Evolutionary conservation across 2,888 invertebrate genomes (phyloP).

Genomic region (Phymatocera aterrima): DNA sequence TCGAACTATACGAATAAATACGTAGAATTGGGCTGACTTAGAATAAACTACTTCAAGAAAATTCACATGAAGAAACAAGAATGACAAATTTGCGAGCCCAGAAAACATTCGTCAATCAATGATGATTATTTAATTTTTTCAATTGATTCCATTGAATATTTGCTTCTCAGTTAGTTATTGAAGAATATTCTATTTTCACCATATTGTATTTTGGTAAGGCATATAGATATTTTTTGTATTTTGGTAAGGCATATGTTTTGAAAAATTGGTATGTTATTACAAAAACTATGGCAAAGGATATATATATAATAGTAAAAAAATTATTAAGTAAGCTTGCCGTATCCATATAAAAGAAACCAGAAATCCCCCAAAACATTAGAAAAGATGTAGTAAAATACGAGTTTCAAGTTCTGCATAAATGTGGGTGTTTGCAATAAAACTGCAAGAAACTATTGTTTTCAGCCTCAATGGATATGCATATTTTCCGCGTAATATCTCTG

Average conservation of each 20-base stretch:
- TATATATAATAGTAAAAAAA: background rate
- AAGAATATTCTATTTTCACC: background rate
- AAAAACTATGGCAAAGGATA: too few relatives aligned
- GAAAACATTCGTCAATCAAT: too few relatives aligned
- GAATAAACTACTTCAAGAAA: background rate
- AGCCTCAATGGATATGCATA: background rate
- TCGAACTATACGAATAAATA: background rate
- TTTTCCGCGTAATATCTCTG: background rate
- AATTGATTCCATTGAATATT: too few relatives aligned
- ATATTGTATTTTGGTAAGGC: background rate
- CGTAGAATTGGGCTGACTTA: background rate
- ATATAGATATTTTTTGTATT: background rate
- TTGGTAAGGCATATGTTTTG: background rate
- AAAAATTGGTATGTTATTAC: background rate
- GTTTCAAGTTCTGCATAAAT: background rate
- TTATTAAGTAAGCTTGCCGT: constrained; percentile 7
- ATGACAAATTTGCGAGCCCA: too few relatives aligned
- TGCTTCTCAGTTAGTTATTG: too few relatives aligned
- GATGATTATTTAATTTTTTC: too few relatives aligned
- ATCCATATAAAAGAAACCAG: background rate
- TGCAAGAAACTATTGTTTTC: background rate
- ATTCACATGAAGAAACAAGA: too few relatives aligned
- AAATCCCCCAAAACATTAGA: background rate
- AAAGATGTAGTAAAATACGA: background rate
- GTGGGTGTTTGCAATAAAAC: background rate